Evolutionary conservation across 2,888 invertebrate genomes (phyloP), one percentile per base, ranked within the genome.

Genomic region (Pammene fasciana): DNA sequence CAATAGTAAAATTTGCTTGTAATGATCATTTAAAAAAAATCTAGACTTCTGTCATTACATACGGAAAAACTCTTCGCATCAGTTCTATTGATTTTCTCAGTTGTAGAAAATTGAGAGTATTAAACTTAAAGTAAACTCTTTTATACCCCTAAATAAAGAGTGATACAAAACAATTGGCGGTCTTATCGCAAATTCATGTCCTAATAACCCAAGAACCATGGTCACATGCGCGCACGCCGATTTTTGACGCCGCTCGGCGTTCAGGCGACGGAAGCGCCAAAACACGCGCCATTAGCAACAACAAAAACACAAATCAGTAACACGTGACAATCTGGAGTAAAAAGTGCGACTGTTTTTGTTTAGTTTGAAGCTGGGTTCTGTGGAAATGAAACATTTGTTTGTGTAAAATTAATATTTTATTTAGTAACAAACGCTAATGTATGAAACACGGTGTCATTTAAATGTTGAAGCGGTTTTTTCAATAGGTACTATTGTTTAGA

Each of bases 221-320:
- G 75, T 34, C 59, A 75, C 75, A 62, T 70, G 61, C 70, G 70
- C 67, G 78, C 78, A 81, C 81, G 82, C 82, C 78, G 81, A 84
- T 80, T 82, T 86, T 86, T 84, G 80, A 83, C 83, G 84, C 86
- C 83, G 84, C 84, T 79, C 79, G 18, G 61, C 61, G 48, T 75
- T 84, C 79, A 79, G 43, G 18, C 57, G 56, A 75, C 76, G 89
- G 89, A 89, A 90, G 86, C 82, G 86, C 78, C 78, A 82, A 84
- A 86, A 85, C 87, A 83, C 79, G 75, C 78, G 74, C 78, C 88
- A 89, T 90, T 90, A 88, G 83, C 81, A 78, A 73, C 75, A 72
- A 70, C 62, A 62, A 62, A 62, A 62, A 74, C 83, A 82, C 90
- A 90, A 90, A 91, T 90, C 89, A 90, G 74, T 78, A 88, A 86